Base-by-base conservation (phyloP, 2,113 vertebrate species). In the Prionailurus bengalensis region DNA sequence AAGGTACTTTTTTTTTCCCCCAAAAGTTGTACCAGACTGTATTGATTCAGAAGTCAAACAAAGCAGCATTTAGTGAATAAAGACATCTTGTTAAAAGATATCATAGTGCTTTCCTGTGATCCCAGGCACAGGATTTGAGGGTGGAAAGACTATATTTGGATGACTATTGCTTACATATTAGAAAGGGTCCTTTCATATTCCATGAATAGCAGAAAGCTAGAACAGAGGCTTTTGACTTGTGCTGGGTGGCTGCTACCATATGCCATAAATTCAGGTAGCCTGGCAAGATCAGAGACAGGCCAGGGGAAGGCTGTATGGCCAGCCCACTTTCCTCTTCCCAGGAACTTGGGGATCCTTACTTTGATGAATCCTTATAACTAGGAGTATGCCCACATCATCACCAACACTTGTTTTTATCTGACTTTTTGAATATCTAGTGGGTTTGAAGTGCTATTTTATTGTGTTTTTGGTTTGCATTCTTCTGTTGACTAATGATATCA, bases 41-140 rank as follows among this genome's bases (percentile, higher is more conserved):
- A 92, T 85, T 84, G 95, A 97, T 98, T 97, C 96, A 97, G 97
- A 97, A 98, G 97, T 94, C 96, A 96, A 98, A 98, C 83, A 98
- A 98, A 96, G 96, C 94, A 97, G 97, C 95, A 97, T 96, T 97
- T 98, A 95, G 97, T 96, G 93, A 97, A 84, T 90, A 97, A 97
- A 96, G 97, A 96, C 86, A 86, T 42, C 31, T 55, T 65, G 53
- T n/a, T 80, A 85, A 65, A 92, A 55, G 11, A 23, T 42, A 36
- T 23, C 45, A 21, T 12, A 39, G 31, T 25, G 65, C 53, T 74
- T n/a, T 65, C 13, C n/a, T 29, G 89, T 8, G 9, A 73, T 63
- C 21, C 27, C 17, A 39, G 53, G 88, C 48, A 61, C 48, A 73
- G 73, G 36, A 53, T 82, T 66, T 83, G 73, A 78, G 36, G 27